Evolutionary conservation across 1,140 invertebrate species (phyloP).

Genomic region (Euschistus heros): DNA sequence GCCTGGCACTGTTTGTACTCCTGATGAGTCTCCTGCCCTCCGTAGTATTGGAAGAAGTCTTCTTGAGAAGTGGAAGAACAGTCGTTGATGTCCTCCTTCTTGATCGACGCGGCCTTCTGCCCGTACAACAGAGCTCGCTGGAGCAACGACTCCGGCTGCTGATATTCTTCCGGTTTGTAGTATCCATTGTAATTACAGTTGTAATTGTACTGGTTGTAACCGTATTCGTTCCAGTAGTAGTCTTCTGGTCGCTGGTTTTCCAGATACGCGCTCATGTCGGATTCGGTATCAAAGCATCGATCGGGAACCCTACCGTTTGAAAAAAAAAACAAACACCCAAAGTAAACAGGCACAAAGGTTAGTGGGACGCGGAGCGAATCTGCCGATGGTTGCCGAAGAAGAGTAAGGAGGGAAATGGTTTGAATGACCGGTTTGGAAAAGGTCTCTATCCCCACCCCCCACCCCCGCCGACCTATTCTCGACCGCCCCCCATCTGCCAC

Average conservation of each 20-base stretch:
- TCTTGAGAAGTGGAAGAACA: background rate
- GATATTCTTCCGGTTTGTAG: background rate
- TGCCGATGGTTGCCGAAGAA: background rate
- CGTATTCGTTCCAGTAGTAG: conserved; percentile 4
- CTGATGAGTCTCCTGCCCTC: background rate
- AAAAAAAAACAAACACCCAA: background rate
- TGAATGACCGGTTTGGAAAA: conserved; percentile 13
- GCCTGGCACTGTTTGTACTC: background rate
- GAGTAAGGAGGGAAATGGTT: conserved; percentile 18
- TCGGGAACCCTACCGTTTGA: background rate
- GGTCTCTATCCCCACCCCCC: conserved; percentile 21
- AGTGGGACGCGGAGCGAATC: conserved; percentile 19
- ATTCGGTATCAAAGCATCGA: background rate
- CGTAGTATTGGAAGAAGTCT: background rate
- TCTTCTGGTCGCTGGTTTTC: background rate
- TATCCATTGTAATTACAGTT: background rate
- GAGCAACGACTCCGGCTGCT: background rate
- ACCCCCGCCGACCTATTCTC: background rate
- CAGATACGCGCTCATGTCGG: background rate
- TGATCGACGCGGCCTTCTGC: background rate
- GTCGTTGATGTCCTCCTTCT: background rate
- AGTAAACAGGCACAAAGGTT: background rate
- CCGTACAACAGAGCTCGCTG: background rate
- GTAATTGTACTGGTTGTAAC: background rate
- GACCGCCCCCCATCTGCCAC: conserved; percentile 23